Evolutionary conservation across 2,113 vertebrate species (phyloP).

Genomic region (Formicarius rufipectus): DNA sequence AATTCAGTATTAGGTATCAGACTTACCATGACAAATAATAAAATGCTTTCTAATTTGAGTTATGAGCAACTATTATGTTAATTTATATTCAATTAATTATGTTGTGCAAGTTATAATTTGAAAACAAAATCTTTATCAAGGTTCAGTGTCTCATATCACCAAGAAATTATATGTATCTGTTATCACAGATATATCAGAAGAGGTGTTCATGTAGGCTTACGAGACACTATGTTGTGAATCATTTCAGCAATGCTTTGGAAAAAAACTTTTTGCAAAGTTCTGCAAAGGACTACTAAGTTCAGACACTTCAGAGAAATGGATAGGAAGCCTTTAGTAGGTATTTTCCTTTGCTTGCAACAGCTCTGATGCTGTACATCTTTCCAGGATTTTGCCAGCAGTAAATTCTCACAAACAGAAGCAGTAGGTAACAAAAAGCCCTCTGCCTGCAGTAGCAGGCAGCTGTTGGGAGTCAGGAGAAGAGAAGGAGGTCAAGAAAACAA

Average conservation of each 20-base stretch:
- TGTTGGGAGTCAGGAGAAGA: neutral
- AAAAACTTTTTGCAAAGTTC: constrained; percentile 4
- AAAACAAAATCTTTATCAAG: constrained; percentile 52
- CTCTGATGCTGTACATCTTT: neutral
- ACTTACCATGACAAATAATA: constrained; percentile 36
- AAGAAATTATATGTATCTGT: constrained; percentile 55
- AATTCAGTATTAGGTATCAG: neutral
- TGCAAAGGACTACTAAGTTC: neutral
- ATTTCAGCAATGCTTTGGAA: constrained; percentile 24
- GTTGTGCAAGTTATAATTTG: constrained; percentile 55
- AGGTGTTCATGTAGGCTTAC: constrained; percentile 6
- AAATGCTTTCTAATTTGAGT: constrained; percentile 52
- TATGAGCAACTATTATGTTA: constrained; percentile 55
- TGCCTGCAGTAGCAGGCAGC: neutral
- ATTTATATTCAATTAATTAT: constrained; percentile 66
- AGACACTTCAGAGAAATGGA: neutral
- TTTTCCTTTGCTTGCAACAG: neutral
- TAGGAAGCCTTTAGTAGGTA: neutral
- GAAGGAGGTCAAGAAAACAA: neutral
- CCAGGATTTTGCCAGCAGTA: neutral
- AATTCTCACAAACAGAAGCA: neutral
- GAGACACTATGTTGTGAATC: constrained; percentile 1
- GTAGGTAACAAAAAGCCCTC: neutral
- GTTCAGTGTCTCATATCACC: constrained; percentile 35
- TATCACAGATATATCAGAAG: constrained; percentile 19